Base-by-base conservation (phyloP, 2,888 invertebrate species). In the Drosophila greeni region DNA sequence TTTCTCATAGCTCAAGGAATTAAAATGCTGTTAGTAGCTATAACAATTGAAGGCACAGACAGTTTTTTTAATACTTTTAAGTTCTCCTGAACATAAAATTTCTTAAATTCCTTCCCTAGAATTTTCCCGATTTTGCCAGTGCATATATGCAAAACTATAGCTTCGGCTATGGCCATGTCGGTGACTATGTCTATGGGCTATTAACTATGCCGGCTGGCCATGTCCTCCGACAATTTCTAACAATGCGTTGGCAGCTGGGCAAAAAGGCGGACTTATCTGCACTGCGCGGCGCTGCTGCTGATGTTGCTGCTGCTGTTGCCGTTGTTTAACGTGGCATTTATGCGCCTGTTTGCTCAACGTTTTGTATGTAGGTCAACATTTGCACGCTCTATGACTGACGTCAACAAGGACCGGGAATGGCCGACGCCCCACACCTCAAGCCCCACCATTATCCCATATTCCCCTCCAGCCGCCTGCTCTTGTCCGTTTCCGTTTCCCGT, bases 301-400 rank as follows among this genome's bases (percentile, higher is more conserved):
- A 14, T 58, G 51, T n/a, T 58, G 48, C 20, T 70, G 65, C 16
- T 73, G 57, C 16, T 54, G 26, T 11, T 29, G 60, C 24, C 40
- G 77, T 68, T 70, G 82, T 76, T 81, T 82, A 71, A 64, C 56
- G 73, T 76, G 73, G 81, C 74, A 69, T 77, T 83, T 77, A 82
- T 80, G 78, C 79, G 81, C 74, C 83, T 83, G 80, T 83, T 82
- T 79, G 78, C 82, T 75, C 75, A 70, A 74, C 78, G 69, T 75
- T 79, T 80, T 80, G 74, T 82, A 80, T 82, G 79, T 80, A 83
- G 82, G 79, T 80, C 83, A 80, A 83, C 79, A 80, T 83, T 82
- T 81, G 80, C 81, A 82, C 81, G 74, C 72, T 80, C 74, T 74
- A 73, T 76, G 82, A 82, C 77, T 82, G 79, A 80, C 79, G 79